Percentiles rank a stretch among this genome's conserved stretches.
phyloP scores from a whole-genome alignment of 2,888 invertebrate genomes.

The Cremastinae sp. region DNA sequence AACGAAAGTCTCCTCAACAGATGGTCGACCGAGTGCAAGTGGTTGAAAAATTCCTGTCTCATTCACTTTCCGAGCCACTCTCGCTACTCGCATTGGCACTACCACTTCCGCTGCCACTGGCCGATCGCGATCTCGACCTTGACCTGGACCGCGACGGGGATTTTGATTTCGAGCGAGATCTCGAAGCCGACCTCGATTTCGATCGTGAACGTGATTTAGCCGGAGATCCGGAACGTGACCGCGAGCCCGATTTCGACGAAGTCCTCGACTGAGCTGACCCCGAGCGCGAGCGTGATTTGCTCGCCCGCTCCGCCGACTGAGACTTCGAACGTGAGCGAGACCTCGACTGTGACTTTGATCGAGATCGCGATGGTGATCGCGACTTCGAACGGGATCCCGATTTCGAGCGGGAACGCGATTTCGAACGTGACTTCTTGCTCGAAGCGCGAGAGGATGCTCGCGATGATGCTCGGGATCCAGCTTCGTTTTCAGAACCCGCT shows the following conservation, averaged over 20 bases:
- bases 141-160: slow-evolving; percentile 70
- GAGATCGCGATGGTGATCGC: slow-evolving; percentile 66
- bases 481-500: slow-evolving; percentile 78
- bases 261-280: slow-evolving; percentile 71
- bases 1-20: not conserved
- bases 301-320: slow-evolving; percentile 61
- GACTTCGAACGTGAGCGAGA: slow-evolving; percentile 64
- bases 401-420: slow-evolving; percentile 67
- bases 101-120: slow-evolving; percentile 74
- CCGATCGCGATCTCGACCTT: slow-evolving; percentile 71
- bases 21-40: not conserved
- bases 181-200: slow-evolving; percentile 63
- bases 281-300: slow-evolving; percentile 73
- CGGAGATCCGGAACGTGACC: slow-evolving; percentile 68
- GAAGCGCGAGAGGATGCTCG: slow-evolving; percentile 77
- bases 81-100: slow-evolving; percentile 75
- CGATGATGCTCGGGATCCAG: slow-evolving; percentile 79
- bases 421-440: slow-evolving; percentile 72
- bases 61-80: slow-evolving; percentile 74
- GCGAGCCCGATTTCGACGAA: slow-evolving; percentile 60
- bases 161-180: slow-evolving; percentile 67
- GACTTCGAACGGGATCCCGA: slow-evolving; percentile 73
- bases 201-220: slow-evolving; percentile 71
- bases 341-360: slow-evolving; percentile 55
- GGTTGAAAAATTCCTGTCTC: slow-evolving; percentile 30